Evolutionary conservation across 2,797 vertebrate species (phyloP).

Genomic region (Stomatorhinus walkeri): DNA sequence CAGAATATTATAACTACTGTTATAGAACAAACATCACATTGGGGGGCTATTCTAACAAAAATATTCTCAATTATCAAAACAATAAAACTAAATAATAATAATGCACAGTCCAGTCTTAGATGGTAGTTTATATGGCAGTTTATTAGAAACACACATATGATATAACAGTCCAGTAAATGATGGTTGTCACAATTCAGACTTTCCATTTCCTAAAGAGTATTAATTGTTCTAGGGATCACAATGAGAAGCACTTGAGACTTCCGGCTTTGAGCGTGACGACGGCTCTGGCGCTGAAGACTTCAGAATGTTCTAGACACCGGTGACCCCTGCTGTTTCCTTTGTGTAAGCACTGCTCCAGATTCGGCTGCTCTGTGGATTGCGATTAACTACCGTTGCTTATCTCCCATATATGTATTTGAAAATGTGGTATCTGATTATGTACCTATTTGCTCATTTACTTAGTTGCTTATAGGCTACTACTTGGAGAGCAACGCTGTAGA

Average conservation of each 20-base stretch:
- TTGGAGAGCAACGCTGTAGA: background rate
- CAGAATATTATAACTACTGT: background rate
- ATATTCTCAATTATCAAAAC: background rate
- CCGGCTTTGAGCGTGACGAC: background rate
- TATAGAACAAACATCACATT: background rate
- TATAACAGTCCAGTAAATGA: background rate
- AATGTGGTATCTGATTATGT: background rate
- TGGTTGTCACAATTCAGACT: background rate
- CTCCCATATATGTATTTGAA: background rate
- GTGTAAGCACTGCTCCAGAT: conserved; percentile 22
- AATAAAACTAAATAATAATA: background rate
- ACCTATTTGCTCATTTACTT: background rate
- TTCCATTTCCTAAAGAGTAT: background rate
- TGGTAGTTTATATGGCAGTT: background rate
- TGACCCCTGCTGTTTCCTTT: conserved; percentile 25
- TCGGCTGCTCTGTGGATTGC: background rate
- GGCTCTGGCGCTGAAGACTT: background rate
- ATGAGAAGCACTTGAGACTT: background rate
- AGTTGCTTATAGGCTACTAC: background rate
- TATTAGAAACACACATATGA: background rate
- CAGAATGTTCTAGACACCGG: conserved; percentile 24
- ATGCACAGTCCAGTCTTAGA: background rate
- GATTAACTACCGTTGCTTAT: background rate
- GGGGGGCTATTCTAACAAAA: background rate
- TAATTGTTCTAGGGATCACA: background rate